Conservation (phyloP, 2,888 invertebrate genomes). For the Melanchra persicariae region DNA sequence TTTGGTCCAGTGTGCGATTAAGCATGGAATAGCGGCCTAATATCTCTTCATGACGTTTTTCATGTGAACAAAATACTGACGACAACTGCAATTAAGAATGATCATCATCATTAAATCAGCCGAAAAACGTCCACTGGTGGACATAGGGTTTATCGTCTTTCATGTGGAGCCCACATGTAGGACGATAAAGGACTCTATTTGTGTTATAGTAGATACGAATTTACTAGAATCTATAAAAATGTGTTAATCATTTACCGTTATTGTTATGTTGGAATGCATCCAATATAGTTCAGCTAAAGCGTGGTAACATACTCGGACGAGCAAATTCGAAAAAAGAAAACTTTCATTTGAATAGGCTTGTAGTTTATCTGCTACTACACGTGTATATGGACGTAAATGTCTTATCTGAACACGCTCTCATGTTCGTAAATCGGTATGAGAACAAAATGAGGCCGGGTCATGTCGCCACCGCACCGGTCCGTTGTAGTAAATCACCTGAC, state of each 20-base stretch:
- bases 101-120: too few species aligned
- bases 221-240: neutral
- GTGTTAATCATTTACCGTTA: too few species aligned
- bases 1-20: neutral
- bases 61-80: too few species aligned
- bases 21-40: too few species aligned
- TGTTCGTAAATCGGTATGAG: conserved; percentile 1
- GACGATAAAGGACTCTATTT: neutral
- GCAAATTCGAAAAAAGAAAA: neutral
- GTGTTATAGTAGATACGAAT: neutral
- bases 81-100: too few species aligned
- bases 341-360: neutral
- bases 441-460: neutral
- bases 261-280: too few species aligned
- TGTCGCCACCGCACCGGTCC: neutral
- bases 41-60: neutral
- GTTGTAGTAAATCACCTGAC: conserved; percentile 6
- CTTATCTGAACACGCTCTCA: neutral
- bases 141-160: too few species aligned
- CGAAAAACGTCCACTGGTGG: too few species aligned
- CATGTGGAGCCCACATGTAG: too few species aligned
- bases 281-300: too few species aligned
- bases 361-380: neutral
- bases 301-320: too few species aligned
- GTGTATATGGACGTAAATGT: neutral